phyloP scores from a whole-genome alignment of 2,888 invertebrate species.

The Candidula unifasciata region DNA sequence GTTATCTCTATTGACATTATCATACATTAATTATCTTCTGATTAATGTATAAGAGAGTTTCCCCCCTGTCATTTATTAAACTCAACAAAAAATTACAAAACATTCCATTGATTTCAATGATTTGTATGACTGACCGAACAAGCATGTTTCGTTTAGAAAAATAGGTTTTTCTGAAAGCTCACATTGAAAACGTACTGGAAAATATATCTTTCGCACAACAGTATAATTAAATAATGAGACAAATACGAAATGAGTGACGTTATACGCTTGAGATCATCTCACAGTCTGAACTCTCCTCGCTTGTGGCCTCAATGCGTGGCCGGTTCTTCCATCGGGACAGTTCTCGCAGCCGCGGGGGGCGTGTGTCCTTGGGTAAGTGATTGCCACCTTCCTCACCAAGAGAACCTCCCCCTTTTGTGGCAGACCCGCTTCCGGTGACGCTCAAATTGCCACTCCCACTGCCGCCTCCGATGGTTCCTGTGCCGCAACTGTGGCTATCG shows the following conservation, averaged over 20 bases:
- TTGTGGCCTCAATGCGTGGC: constrained; percentile 62
- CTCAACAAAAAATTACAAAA: too few relatives aligned
- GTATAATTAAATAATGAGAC: constrained; percentile 17
- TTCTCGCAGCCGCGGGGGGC: constrained; percentile 50
- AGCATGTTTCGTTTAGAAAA: not conserved
- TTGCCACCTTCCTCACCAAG: constrained; percentile 28
- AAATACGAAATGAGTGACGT: constrained; percentile 17
- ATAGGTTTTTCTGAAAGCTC: constrained; percentile 3
- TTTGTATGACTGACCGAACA: not conserved
- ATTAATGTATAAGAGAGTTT: not conserved
- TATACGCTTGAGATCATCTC: constrained; percentile 66
- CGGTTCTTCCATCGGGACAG: constrained; percentile 49
- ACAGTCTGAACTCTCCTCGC: constrained; percentile 66
- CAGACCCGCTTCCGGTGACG: constrained; percentile 33
- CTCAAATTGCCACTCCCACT: constrained; percentile 43
- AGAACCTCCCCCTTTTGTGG: constrained; percentile 20
- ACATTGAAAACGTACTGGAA: constrained; percentile 8
- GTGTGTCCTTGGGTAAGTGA: constrained; percentile 25
- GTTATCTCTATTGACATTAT: not conserved
- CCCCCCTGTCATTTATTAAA: not conserved
- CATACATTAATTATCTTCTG: not conserved
- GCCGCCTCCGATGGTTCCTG: constrained; percentile 27
- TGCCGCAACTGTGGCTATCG: constrained; percentile 38
- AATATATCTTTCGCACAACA: not conserved
- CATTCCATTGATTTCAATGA: too few relatives aligned